These are phyloP conservation scores for Panurus biarmicus DNA, from an alignment of 2,113 vertebrate species.

Conservation along the genomic window DNA sequence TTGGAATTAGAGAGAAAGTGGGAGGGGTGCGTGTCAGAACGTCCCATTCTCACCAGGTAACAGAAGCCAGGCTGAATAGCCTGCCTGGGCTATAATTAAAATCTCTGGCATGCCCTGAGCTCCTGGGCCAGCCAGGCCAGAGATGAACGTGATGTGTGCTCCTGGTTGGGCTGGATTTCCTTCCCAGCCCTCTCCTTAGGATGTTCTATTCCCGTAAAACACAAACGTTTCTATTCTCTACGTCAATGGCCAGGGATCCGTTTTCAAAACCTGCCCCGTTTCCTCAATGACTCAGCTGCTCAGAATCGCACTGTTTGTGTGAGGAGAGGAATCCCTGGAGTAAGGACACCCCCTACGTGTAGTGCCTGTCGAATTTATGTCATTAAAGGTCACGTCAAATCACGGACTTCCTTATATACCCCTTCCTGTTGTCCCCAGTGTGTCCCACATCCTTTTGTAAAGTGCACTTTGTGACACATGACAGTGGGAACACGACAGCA, in stretches of 20 bases:
- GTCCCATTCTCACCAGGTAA: neutral
- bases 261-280: conserved; percentile 59
- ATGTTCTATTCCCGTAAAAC: conserved; percentile 41
- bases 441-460: neutral
- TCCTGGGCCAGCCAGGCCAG: neutral
- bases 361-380: neutral
- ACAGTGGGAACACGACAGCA: neutral
- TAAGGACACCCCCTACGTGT: neutral
- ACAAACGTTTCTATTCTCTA: conserved; percentile 18
- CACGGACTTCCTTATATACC: neutral
- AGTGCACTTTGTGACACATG: neutral
- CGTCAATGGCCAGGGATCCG: conserved; percentile 38
- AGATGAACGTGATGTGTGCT: neutral
- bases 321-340: conserved; percentile 39
- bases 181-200: neutral
- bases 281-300: conserved; percentile 67
- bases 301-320: conserved; percentile 26
- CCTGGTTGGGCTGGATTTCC: conserved; percentile 39
- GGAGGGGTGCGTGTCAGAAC: neutral
- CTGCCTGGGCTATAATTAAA: neutral
- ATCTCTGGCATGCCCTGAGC: neutral
- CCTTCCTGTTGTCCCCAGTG: neutral
- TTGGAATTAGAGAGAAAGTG: neutral
- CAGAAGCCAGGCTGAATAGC: neutral
- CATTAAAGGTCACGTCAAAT: conserved; percentile 25